A percentile compares a stretch with the other conserved stretches of the same genome.
These are phyloP conservation scores for Ennomos erosarius DNA, from an alignment of 2,888 invertebrate species.

Conservation along the genomic window DNA sequence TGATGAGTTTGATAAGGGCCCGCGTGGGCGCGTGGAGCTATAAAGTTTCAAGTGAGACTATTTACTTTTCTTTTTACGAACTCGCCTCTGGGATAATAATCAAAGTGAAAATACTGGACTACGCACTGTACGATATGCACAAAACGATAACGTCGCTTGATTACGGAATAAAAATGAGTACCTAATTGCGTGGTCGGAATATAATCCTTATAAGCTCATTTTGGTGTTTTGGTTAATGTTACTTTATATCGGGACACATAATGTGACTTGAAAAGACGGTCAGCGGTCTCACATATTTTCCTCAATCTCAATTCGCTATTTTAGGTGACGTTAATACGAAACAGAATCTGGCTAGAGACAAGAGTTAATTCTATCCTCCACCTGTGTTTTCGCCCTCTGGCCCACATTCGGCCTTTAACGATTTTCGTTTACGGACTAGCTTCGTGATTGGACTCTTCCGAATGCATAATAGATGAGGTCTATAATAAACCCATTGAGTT, in stretches of 20 bases:
- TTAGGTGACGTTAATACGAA: constrained; percentile 10
- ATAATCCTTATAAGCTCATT: no score
- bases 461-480: constrained; percentile 79
- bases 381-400: constrained; percentile 37
- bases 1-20: constrained; percentile 52
- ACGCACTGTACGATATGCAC: constrained; percentile 43
- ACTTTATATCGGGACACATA: neutral
- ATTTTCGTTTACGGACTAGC: constrained; percentile 71
- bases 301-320: constrained; percentile 6
- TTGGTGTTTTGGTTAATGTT: constrained; percentile 9
- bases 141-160: constrained; percentile 38
- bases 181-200: constrained; percentile 14
- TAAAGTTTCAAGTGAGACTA: constrained; percentile 48
- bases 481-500: constrained; percentile 74
- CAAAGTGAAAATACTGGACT: constrained; percentile 50
- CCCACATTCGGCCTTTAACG: constrained; percentile 65
- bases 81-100: constrained; percentile 39
- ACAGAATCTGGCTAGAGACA: constrained; percentile 33
- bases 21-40: constrained; percentile 54
- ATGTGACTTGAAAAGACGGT: constrained; percentile 3
- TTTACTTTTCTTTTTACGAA: constrained; percentile 54
- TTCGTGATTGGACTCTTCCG: constrained; percentile 66
- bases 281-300: neutral
- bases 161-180: constrained; percentile 37
- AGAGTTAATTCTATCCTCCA: constrained; percentile 28